Base-by-base conservation (phyloP, 2,888 invertebrate genomes). In the Metallyticus violacea region DNA sequence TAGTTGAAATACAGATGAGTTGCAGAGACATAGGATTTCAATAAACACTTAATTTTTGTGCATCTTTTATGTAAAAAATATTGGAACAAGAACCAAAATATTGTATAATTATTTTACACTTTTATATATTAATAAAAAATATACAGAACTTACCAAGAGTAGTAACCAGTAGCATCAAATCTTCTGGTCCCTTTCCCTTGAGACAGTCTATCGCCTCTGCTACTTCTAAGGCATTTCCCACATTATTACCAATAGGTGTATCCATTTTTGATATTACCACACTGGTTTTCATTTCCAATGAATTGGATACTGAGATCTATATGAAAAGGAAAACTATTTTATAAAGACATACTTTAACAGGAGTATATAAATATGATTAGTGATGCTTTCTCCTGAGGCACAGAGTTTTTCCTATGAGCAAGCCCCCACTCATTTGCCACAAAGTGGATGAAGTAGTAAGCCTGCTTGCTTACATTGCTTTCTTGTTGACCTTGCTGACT, bases 171-270 rank as follows among this genome's bases (percentile, higher is more conserved):
- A 93, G 91, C 26, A 90, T 88, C 0, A 94, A 89, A 88, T 93
- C 93, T 9, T 87, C 84, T 0, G 92, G 92, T 1, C 92, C 93
- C 78, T 91, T 86, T 6, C 93, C 93, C 85, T 91, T 90, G 27
- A 94, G 90, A 89, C 92, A 91, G 25, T 91, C 89, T 6, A 94
- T 89, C 1, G 93, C 89, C 89, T 94, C 94, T 6, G 90, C 90
- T 29, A 94, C 92, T 90, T 94, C 94, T 7, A 94, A 90, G 2
- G 93, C 91, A 89, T 94, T 93, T 15, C 93, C 93, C 26, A 93
- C 91, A 83, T 89, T 87, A 26, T 88, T 88, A 1, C 94, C 94
- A 7, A 94, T 88, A 0, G 93, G 94, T 15, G 89, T 87, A 88
- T 93, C 92, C 93, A 94, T 94, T 77, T 90, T 89, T 1, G 93